Evolutionary conservation across 2,113 vertebrate genomes (phyloP).

Genomic region (Mola mola): DNA sequence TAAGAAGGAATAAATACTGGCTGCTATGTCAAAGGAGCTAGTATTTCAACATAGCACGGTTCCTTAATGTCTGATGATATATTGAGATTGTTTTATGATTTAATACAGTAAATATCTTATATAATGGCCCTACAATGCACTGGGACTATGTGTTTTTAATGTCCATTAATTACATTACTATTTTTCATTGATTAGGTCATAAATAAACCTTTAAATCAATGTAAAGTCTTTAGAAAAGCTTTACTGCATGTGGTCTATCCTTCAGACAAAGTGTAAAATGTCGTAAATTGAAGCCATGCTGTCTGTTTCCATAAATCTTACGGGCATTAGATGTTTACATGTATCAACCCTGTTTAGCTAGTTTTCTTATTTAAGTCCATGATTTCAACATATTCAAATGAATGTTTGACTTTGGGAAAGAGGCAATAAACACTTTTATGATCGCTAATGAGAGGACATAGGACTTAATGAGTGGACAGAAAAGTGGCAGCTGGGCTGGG

Average conservation of each 20-base stretch:
- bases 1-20: too few relatives aligned
- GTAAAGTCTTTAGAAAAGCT: background rate
- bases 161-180: background rate
- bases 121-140: too few relatives aligned
- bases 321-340: conserved; percentile 36
- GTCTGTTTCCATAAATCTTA: background rate
- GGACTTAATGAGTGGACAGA: conserved; percentile 53
- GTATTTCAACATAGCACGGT: too few relatives aligned
- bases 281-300: background rate
- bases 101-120: too few relatives aligned
- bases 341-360: conserved; percentile 14
- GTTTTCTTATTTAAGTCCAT: conserved; percentile 18
- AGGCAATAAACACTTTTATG: conserved; percentile 51
- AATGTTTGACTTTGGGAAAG: conserved; percentile 26
- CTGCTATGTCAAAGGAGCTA: too few relatives aligned
- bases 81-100: too few relatives aligned
- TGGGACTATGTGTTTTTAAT: too few relatives aligned
- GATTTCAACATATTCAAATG: conserved; percentile 18
- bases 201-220: background rate
- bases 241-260: background rate
- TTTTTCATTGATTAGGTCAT: background rate
- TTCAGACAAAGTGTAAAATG: background rate
- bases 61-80: too few relatives aligned
- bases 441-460: conserved; percentile 44
- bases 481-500: conserved; percentile 14